These are phyloP conservation scores for Drosophila colorata DNA, from an alignment of 2,888 invertebrate genomes.

Conservation along the genomic window DNA sequence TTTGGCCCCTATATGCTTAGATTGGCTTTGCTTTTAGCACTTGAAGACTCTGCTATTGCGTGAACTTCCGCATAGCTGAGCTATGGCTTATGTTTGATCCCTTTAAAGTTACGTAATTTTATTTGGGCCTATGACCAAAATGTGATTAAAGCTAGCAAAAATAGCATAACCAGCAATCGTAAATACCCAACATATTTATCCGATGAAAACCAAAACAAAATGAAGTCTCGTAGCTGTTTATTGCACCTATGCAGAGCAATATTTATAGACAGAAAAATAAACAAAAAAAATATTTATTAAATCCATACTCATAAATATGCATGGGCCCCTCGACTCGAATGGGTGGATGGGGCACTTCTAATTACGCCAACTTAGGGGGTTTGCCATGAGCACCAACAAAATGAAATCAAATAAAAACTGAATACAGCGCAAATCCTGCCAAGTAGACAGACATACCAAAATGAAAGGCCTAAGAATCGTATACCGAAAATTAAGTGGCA, in stretches of 20 bases:
- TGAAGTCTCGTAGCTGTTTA: constrained; percentile 17
- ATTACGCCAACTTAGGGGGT: constrained; percentile 55
- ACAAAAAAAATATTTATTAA: constrained; percentile 70
- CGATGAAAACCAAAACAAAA: constrained; percentile 29
- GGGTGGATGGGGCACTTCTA: constrained; percentile 46
- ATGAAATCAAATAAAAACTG: constrained; percentile 47
- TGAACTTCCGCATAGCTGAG: constrained; percentile 50
- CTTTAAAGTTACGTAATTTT: too few relatives aligned
- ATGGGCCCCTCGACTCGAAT: constrained; percentile 44
- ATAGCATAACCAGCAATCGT: not conserved
- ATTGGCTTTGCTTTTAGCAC: constrained; percentile 6
- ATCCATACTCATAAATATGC: constrained; percentile 83
- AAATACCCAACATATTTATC: not conserved
- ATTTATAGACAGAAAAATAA: constrained; percentile 27
- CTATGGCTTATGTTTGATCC: too few relatives aligned
- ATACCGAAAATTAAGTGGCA: constrained; percentile 70
- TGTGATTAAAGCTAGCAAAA: too few relatives aligned
- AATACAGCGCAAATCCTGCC: constrained; percentile 21
- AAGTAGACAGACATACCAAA: constrained; percentile 34
- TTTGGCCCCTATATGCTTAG: constrained; percentile 51
- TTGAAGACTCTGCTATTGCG: not conserved
- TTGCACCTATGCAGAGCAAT: constrained; percentile 14
- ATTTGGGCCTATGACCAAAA: too few relatives aligned
- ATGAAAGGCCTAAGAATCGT: constrained; percentile 51
- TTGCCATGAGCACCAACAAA: constrained; percentile 27